Base-by-base conservation (phyloP, 2,113 vertebrate species). In the Anoplopoma fimbria region DNA sequence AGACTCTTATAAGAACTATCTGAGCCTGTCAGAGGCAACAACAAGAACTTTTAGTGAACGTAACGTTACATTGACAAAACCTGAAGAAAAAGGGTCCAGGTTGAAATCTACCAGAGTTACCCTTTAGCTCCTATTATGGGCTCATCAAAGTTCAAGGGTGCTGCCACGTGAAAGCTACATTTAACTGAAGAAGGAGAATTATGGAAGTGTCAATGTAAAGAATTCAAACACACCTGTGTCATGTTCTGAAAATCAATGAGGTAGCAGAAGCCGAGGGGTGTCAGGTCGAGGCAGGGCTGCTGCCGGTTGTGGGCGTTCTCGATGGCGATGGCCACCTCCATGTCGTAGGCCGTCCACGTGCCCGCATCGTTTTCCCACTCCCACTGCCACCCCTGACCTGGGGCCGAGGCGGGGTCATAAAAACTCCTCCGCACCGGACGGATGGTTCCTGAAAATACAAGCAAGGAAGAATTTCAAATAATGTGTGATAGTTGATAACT, bases 381-480 rank as follows among this genome's bases (percentile, higher is more conserved):
- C 98, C 98, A 99, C 89, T 98, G 97, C 86, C 98, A 97, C 76
- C 98, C 98, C 91, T 99, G 98, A 61, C 96, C 98, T 0, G 98
- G 98, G 0, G 97, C 98, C 0, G 98, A 98, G 65, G 96, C 95
- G 0, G 98, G 98, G 65, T 99, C 97, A 1, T 98, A 99, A 88
- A 99, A 99, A 84, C 96, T 98, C 75, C 98, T 96, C 51, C 98
- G 94, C 47, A 99, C 97, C 0, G 98, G 98, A 14, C 98, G 96
- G 94, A 99, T 96, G 58, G 97, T 99, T 57, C 98, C 98, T 99
- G 92, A 0, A 67, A 67, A 49, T 4, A 53, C 10, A 7, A 36
- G 8, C 51, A 1, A 38, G 12, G n/a, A 49, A 17, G 23, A 14
- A n/a, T 21, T 9, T 57, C 2, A 31, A 45, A 42, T 63, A 36